These are phyloP conservation scores for Sylvia atricapilla DNA, from an alignment of 2,113 vertebrate species.

Conservation along the genomic window DNA sequence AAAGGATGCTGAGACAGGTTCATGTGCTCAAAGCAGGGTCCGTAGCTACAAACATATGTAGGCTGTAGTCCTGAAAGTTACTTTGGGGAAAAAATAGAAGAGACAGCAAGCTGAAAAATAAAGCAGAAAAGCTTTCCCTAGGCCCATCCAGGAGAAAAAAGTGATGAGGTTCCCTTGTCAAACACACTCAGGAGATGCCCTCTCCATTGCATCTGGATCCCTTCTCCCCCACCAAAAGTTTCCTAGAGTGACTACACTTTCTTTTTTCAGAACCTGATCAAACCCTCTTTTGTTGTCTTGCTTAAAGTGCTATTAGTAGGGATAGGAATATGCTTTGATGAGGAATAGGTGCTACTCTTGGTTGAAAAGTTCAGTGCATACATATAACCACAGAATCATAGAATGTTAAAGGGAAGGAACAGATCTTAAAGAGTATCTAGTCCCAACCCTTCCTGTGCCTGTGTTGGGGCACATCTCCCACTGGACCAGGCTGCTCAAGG, in stretches of 20 bases:
- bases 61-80: background rate
- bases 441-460: background rate
- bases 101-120: background rate
- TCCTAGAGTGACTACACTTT: background rate
- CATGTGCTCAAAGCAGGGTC: background rate
- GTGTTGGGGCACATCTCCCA: background rate
- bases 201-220: background rate
- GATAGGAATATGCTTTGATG: background rate
- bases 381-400: background rate
- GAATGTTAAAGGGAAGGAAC: background rate
- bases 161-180: background rate
- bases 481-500: background rate
- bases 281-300: background rate
- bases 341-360: background rate
- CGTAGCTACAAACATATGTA: background rate
- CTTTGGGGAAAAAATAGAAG: background rate
- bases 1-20: background rate
- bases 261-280: background rate
- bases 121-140: background rate
- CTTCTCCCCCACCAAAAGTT: fast-evolving
- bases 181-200: background rate
- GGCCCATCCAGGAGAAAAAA: background rate
- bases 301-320: background rate
- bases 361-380: background rate
- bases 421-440: background rate